These are phyloP conservation scores for Amia ocellicauda DNA, from an alignment of 2,113 vertebrate genomes.

Conservation along the genomic window DNA sequence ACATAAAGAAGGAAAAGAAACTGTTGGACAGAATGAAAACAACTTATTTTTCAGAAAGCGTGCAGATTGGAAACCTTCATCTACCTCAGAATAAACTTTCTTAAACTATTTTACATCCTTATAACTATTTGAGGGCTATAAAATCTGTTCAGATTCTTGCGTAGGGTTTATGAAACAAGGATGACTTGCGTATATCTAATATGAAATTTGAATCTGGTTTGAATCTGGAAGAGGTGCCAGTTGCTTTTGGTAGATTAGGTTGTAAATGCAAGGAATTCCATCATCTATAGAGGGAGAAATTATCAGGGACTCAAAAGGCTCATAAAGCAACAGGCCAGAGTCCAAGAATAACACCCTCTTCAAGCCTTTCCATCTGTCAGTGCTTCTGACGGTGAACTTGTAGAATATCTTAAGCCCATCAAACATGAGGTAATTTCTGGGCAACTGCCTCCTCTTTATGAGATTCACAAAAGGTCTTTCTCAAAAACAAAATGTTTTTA, in stretches of 20 bases:
- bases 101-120: no score
- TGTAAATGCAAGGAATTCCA: slow-evolving; percentile 2
- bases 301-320: slow-evolving; percentile 14
- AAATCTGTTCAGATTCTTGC: no score
- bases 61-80: not conserved
- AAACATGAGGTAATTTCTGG: not conserved
- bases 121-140: no score
- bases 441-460: not conserved
- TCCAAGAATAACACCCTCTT: slow-evolving; percentile 21
- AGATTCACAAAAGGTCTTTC: slow-evolving; percentile 2
- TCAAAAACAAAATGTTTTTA: no score
- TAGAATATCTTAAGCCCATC: slow-evolving; percentile 5
- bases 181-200: no score
- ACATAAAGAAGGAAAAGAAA: not conserved
- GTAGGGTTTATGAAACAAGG: no score
- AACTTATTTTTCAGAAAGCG: no score
- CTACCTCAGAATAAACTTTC: not conserved
- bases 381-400: slow-evolving; percentile 4
- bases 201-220: no score
- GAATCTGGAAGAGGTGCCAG: no score
- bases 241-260: not conserved
- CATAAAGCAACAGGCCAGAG: slow-evolving; percentile 3
- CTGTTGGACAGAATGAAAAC: not conserved
- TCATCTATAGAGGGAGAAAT: not conserved
- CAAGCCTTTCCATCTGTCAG: slow-evolving; percentile 4